Evolutionary conservation across 2,888 invertebrate genomes (phyloP).

Genomic region (Mesorhabditis spiculigera): DNA sequence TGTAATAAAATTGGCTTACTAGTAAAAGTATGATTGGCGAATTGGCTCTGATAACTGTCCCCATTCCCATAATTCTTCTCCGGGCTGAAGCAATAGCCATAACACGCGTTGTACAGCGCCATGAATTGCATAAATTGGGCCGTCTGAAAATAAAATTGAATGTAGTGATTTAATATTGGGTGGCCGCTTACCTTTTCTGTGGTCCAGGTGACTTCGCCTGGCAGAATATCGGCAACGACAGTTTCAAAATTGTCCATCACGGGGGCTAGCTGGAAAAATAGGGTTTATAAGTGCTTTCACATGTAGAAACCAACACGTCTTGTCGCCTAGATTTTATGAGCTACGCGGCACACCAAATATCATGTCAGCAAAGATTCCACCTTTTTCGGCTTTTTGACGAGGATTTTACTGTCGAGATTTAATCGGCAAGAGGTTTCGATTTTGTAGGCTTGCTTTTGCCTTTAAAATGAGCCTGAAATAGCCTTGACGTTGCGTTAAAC

Average conservation of each 20-base stretch:
- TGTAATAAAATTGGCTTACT: constrained; percentile 6
- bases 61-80: constrained; percentile 9
- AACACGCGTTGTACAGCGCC: constrained; percentile 32
- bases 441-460: too few relatives aligned
- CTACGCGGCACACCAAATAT: too few relatives aligned
- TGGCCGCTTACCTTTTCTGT: not conserved
- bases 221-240: not conserved
- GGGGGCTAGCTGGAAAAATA: not conserved
- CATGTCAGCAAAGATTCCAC: too few relatives aligned
- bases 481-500: too few relatives aligned
- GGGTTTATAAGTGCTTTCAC: too few relatives aligned
- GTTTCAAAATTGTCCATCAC: not conserved
- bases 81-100: constrained; percentile 23
- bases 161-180: not conserved
- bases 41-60: constrained; percentile 7
- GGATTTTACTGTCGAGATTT: too few relatives aligned
- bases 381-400: too few relatives aligned
- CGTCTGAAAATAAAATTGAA: constrained; percentile 15
- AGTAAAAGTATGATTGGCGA: constrained; percentile 9
- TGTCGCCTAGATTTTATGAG: too few relatives aligned
- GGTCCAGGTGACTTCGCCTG: not conserved
- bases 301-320: too few relatives aligned
- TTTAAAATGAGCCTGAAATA: too few relatives aligned
- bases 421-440: too few relatives aligned
- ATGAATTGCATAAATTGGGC: constrained; percentile 12